These are phyloP conservation scores for Bombyx huttoni DNA, from an alignment of 2,888 invertebrate genomes.

Conservation along the genomic window DNA sequence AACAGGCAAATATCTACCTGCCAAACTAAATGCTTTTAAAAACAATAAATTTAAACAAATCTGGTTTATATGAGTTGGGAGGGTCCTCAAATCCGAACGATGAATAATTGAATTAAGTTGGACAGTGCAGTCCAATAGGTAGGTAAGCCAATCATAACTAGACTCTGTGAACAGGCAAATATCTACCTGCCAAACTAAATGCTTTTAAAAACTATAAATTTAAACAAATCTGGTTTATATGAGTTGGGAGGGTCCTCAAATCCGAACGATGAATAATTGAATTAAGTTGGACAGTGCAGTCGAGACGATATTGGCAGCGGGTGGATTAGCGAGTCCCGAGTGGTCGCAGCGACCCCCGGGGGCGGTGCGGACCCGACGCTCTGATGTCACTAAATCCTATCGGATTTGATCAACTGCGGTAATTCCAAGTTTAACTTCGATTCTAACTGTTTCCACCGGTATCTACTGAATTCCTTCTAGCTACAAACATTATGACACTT, in stretches of 20 bases:
- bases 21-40: constrained; percentile 21
- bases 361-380: not conserved
- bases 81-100: not conserved
- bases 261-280: not conserved
- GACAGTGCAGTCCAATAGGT: not conserved
- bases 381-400: constrained; percentile 1
- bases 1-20: not conserved
- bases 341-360: not conserved
- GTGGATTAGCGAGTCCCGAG: constrained; percentile 1
- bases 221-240: not conserved
- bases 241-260: not conserved
- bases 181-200: constrained; percentile 20
- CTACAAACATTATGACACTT: not conserved
- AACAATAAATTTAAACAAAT: not conserved
- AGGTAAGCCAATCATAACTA: too few relatives aligned
- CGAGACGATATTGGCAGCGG: not conserved
- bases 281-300: not conserved
- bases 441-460: not conserved
- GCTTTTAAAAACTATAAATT: constrained; percentile 1
- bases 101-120: not conserved
- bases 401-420: not conserved
- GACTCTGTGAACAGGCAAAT: not conserved
- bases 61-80: not conserved
- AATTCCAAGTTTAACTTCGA: constrained; percentile 2
- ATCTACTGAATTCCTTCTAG: not conserved